Evolutionary conservation across 2,888 invertebrate genomes (phyloP), one percentile per base, ranked within the genome.

Genomic region (Drosophila antonietae): DNA sequence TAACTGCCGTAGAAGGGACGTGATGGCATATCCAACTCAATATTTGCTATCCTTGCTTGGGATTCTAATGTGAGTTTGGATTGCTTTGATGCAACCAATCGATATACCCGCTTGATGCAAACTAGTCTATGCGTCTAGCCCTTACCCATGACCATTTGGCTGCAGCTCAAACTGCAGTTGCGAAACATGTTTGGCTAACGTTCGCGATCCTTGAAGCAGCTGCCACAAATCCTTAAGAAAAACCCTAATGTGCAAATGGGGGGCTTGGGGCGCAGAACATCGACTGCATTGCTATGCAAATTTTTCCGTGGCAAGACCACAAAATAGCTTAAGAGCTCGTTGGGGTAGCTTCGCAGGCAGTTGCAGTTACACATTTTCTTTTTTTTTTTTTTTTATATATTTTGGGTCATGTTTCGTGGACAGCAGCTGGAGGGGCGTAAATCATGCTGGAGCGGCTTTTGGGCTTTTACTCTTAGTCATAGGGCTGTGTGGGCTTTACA

Each of bases 321-420:
- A 63, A 62, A 78, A 67, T 66, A 59, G 39, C 69, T 62, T 59
- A 28, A n/a, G 28, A 28, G 15, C 46, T 56, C 9, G 63, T 31
- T 20, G 31, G 49, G 12, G 18, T 33, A 31, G 43, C 18, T 28
- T 4, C 15, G 23, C 2, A n/a, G 35, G 12, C 49, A 18, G 44
- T 35, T 35, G 28, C 49, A 9, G 33, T 18, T 35, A 69, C 79
- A 70, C 18, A 51, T 18, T 18, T 23, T 23, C 23, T 23, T 4
- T 28, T 28, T 51, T 73, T 82, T 82, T 82, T 20, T 20, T 20
- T 20, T 20, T 20, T 1, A 2, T 20, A 20, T 20, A 20, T 20
- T 20, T 85, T 73, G 88, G 81, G 88, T 82, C 88, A 82, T 82
- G 88, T 82, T 75, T 52, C 20, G 67, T 75, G 63, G 88, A 78